Conservation (phyloP, 2,113 vertebrate species). For the Fulica atra region DNA sequence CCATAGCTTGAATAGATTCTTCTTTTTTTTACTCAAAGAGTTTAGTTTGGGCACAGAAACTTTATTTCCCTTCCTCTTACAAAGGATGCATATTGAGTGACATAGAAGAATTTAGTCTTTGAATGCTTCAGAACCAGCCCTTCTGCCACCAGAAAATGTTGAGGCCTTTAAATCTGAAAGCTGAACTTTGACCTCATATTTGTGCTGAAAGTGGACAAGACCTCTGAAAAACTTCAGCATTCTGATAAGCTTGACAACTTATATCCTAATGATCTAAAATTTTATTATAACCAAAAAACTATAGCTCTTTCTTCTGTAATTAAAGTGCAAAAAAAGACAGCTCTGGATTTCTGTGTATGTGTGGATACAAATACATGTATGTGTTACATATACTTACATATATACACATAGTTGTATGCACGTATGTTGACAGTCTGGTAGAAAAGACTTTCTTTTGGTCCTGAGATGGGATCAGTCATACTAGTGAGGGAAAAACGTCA, state of each 20-base stretch:
- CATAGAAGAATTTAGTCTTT: background rate
- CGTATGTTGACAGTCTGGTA: background rate
- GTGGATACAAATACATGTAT: background rate
- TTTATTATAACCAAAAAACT: background rate
- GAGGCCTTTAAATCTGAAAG: background rate
- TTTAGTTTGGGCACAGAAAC: background rate
- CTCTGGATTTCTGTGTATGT: background rate
- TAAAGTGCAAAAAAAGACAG: background rate
- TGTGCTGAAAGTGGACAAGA: background rate
- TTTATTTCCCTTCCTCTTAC: background rate
- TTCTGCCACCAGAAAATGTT: background rate
- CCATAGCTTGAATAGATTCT: background rate
- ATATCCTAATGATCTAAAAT: background rate
- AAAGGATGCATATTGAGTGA: background rate
- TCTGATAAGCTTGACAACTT: background rate
- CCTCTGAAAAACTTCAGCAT: background rate
- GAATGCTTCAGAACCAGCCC: background rate
- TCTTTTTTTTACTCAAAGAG: background rate
- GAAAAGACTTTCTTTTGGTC: background rate
- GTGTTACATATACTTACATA: no score
- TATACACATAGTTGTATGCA: background rate
- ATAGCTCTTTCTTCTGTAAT: background rate
- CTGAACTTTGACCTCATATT: background rate
- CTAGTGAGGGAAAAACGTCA: background rate
- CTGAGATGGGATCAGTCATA: background rate